Percentiles rank a stretch among this genome's conserved stretches.
Conservation (phyloP, 2,888 invertebrate genomes). For the Catocala nupta region DNA sequence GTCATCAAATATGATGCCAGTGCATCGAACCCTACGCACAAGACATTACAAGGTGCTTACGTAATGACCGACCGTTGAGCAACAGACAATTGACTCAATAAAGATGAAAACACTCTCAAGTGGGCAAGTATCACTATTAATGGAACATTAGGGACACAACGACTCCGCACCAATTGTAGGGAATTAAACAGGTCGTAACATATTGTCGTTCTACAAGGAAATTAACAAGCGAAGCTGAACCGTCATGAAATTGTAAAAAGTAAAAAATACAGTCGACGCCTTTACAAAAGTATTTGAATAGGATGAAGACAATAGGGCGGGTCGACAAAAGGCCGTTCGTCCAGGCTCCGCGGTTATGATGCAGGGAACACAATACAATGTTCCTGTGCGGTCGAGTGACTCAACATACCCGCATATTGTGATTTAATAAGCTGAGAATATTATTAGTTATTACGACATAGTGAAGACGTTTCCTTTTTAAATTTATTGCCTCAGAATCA, state of each 20-base stretch:
- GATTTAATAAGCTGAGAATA: conserved; percentile 53
- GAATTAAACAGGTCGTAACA: conserved; percentile 55
- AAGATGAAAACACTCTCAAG: conserved; percentile 77
- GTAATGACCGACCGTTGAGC: conserved; percentile 74
- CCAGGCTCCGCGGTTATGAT: conserved; percentile 71
- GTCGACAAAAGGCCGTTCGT: conserved; percentile 76
- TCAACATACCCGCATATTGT: conserved; percentile 73
- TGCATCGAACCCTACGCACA: conserved; percentile 73
- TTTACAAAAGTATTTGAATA: conserved; percentile 74
- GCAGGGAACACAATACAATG: conserved; percentile 74
- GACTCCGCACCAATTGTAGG: conserved; percentile 56
- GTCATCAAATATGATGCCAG: conserved; percentile 61
- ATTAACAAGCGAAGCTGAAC: conserved; percentile 58
- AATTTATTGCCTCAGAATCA: conserved; percentile 36
- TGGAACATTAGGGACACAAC: conserved; percentile 70
- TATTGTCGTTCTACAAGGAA: conserved; percentile 53
- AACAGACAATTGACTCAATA: conserved; percentile 82
- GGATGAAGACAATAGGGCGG: conserved; percentile 74
- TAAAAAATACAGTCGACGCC: conserved; percentile 62
- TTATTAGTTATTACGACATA: conserved; percentile 50
- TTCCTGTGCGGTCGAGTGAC: conserved; percentile 79
- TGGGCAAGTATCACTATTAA: conserved; percentile 74
- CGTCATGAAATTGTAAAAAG: conserved; percentile 61
- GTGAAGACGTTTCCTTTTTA: conserved; percentile 41
- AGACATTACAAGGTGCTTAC: conserved; percentile 74